phyloP scores from a whole-genome alignment of 2,888 invertebrate species.

The Smittia sp. region DNA sequence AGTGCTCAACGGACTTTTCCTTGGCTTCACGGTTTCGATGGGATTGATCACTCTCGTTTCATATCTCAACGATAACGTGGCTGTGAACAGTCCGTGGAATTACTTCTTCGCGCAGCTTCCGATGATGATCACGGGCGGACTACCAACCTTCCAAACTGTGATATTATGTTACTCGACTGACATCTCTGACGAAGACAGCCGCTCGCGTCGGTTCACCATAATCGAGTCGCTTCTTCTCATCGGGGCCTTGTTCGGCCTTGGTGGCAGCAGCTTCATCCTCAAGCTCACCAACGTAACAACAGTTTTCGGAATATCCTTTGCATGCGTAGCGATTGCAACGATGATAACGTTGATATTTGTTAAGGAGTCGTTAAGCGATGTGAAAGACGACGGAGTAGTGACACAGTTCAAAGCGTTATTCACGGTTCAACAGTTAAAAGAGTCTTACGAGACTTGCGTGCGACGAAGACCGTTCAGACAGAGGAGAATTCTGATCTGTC shows the following conservation, averaged over 20 bases:
- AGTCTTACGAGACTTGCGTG: too few relatives aligned
- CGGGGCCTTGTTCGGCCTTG: slow-evolving; percentile 62
- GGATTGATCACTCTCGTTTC: slow-evolving; percentile 45
- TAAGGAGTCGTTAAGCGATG: slow-evolving; percentile 46
- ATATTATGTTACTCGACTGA: slow-evolving; percentile 67
- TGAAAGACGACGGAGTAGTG: too few relatives aligned
- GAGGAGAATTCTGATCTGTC: slow-evolving; percentile 52
- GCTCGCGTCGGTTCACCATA: slow-evolving; percentile 55
- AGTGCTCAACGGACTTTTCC: slow-evolving; percentile 61
- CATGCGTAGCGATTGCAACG: slow-evolving; percentile 47
- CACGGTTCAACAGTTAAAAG: too few relatives aligned
- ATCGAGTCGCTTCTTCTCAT: slow-evolving; percentile 60
- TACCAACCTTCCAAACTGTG: slow-evolving; percentile 61
- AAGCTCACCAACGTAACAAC: too few relatives aligned
- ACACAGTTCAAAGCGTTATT: too few relatives aligned
- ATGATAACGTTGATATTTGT: slow-evolving; percentile 47
- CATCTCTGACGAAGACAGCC: slow-evolving; percentile 58
- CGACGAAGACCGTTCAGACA: slow-evolving; percentile 50
- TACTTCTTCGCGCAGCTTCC: slow-evolving; percentile 60
- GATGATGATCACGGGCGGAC: slow-evolving; percentile 61
- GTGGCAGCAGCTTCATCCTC: slow-evolving; percentile 61
- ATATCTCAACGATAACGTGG: slow-evolving; percentile 44
- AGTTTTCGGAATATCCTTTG: slow-evolving; percentile 48
- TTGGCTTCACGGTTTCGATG: slow-evolving; percentile 51
- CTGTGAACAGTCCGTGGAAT: slow-evolving; percentile 49